These are phyloP conservation scores for Oxyruncus cristatus DNA, from an alignment of 2,113 vertebrate species.

Conservation along the genomic window DNA sequence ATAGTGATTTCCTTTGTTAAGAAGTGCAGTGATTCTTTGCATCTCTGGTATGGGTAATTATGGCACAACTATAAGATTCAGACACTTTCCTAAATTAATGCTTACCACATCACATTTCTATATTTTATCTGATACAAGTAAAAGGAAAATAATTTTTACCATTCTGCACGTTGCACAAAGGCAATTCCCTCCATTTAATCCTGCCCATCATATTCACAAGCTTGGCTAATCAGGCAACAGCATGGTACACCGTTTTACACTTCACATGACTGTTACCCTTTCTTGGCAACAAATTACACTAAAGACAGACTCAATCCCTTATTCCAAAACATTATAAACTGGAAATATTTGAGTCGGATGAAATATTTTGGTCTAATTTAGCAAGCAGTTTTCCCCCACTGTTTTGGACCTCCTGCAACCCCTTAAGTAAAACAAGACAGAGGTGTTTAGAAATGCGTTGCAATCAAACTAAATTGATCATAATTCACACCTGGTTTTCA, in stretches of 20 bases:
- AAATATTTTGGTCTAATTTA: neutral
- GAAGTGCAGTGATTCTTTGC: neutral
- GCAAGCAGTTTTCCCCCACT: neutral
- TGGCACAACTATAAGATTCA: neutral
- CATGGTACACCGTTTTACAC: neutral
- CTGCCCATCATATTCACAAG: neutral
- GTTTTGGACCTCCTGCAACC: neutral
- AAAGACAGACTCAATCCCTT: neutral
- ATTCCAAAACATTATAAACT: slow-evolving; percentile 39
- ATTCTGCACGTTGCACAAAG: neutral
- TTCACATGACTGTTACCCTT: neutral
- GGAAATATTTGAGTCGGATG: slow-evolving; percentile 61
- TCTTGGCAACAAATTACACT: neutral
- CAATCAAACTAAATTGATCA: neutral
- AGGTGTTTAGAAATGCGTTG: neutral
- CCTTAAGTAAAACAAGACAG: neutral
- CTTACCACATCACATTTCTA: neutral
- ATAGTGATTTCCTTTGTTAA: neutral
- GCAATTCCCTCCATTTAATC: neutral
- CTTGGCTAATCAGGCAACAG: neutral
- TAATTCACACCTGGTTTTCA: neutral
- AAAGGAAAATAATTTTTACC: neutral
- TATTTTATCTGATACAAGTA: neutral
- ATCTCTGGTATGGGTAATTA: neutral
- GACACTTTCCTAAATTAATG: neutral